Evolutionary conservation across 2,113 vertebrate species (phyloP), one percentile per base, ranked within the genome.

Genomic region (Dipodomys ordii): DNA sequence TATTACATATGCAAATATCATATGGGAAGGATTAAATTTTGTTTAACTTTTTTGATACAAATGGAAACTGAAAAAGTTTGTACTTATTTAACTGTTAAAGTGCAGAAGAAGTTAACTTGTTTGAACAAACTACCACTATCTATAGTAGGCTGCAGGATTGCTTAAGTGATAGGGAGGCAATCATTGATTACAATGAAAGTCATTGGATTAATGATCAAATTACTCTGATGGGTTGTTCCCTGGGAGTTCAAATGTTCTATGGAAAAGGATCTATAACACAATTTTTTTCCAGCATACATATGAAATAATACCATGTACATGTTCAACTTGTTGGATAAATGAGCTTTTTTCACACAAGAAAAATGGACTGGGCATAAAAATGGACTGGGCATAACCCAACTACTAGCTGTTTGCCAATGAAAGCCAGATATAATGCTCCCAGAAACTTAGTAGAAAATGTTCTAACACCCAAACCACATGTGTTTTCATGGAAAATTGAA

Each of bases 271-370:
- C 80, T 62, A 82, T 64, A 87, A n/a, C 65, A 67, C 71, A 10
- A 68, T 81, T 96, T 49, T 89, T 65, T 30, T 30, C 90, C 71
- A 80, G 12, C 91, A 94, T 84, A 92, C 49, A 96, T 88, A 60
- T 57, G 87, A 82, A 94, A 92, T 88, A 92, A 93, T 83, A 62
- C 62, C 93, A 71, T 65, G 80, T 96, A 84, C 71, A 93, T 96
- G 65, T 68, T 86, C 12, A 90, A 65, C 93, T 97, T 96, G 94
- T 91, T 97, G 83, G 95, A 69, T 65, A 94, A 93, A 95, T 96
- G 92, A 72, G 49, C 73, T 94, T 92, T 44, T 87, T 83, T 95
- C 83, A 91, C 94, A 94, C 82, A 83, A 39, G 39, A 95, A 12
- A 93, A 97, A 91, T 84, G 79, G n/a, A 83, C 69, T 39, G 39